A percentile compares a stretch with the other conserved stretches of the same genome.
Evolutionary conservation across 2,797 vertebrate genomes (phyloP).

Genomic region (Lacerta agilis): DNA sequence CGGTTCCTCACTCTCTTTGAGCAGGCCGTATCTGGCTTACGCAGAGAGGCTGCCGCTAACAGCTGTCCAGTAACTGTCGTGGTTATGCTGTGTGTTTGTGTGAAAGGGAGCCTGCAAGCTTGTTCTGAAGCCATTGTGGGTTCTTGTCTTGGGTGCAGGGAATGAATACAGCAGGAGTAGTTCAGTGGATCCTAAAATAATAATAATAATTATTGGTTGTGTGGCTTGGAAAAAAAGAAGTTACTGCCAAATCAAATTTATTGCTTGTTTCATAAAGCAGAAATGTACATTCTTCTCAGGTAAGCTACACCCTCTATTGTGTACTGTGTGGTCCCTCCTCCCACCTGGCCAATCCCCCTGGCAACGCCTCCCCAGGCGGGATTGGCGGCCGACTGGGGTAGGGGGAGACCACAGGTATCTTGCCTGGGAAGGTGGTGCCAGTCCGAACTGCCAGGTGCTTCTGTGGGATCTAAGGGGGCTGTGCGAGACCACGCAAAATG

Average conservation of each 20-base stretch:
- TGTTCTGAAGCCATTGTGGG: background rate
- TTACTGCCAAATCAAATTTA: background rate
- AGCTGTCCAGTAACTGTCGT: background rate
- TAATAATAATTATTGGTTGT: background rate
- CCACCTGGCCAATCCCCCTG: too few relatives aligned
- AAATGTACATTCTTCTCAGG: background rate
- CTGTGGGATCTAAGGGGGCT: too few relatives aligned
- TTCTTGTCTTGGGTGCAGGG: background rate
- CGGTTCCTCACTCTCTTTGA: background rate
- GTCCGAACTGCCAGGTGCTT: too few relatives aligned
- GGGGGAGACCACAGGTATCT: too few relatives aligned
- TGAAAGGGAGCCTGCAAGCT: background rate
- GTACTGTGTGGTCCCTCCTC: too few relatives aligned
- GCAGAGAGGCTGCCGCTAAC: background rate
- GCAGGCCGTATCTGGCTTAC: background rate
- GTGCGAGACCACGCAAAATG: too few relatives aligned
- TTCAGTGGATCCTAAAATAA: too few relatives aligned
- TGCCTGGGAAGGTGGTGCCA: too few relatives aligned
- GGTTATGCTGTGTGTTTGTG: background rate
- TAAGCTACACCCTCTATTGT: too few relatives aligned
- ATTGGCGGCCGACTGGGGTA: too few relatives aligned
- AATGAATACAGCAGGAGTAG: too few relatives aligned
- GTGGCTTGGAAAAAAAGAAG: background rate
- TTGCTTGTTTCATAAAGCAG: constrained; percentile 9
- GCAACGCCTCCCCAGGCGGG: too few relatives aligned